These are phyloP conservation scores for Holacanthus passer DNA, from an alignment of 2,113 vertebrate genomes.

Conservation along the genomic window DNA sequence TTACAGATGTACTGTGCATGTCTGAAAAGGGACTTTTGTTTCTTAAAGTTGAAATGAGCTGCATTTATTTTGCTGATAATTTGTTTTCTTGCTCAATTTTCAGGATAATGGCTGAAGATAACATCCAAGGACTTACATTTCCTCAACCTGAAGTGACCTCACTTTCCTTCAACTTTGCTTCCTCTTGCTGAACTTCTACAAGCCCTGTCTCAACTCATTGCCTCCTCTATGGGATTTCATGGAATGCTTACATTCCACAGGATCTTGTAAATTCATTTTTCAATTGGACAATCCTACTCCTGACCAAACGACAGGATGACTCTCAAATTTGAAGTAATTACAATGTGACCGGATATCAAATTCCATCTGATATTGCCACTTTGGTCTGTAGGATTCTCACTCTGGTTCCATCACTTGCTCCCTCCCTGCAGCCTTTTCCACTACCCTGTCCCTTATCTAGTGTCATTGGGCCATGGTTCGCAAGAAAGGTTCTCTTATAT, in stretches of 20 bases:
- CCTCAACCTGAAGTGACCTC: conserved; percentile 55
- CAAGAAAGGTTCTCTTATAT: conserved; percentile 89
- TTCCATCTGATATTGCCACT: conserved; percentile 29
- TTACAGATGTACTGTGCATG: neutral
- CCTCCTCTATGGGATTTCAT: conserved; percentile 12
- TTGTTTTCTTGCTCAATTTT: conserved; percentile 49
- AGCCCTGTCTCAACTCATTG: neutral
- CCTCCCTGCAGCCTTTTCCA: conserved; percentile 64
- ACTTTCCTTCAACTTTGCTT: neutral
- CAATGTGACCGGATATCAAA: conserved; percentile 36
- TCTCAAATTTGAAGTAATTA: conserved; percentile 18
- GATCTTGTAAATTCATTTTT: conserved; percentile 19
- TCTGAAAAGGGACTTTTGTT: neutral
- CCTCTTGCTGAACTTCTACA: neutral
- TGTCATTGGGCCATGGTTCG: conserved; percentile 92
- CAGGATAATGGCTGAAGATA: conserved; percentile 81
- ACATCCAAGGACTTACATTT: conserved; percentile 43
- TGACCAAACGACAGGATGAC: conserved; percentile 33
- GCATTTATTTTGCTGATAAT: neutral
- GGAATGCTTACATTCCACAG: conserved; percentile 17
- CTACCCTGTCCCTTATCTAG: conserved; percentile 51
- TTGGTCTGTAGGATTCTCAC: conserved; percentile 24
- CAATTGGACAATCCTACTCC: neutral
- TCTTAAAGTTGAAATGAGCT: neutral
- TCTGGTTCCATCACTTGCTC: conserved; percentile 28